These are phyloP conservation scores for Xerus inauris DNA, from an alignment of 2,113 vertebrate genomes.

Conservation along the genomic window DNA sequence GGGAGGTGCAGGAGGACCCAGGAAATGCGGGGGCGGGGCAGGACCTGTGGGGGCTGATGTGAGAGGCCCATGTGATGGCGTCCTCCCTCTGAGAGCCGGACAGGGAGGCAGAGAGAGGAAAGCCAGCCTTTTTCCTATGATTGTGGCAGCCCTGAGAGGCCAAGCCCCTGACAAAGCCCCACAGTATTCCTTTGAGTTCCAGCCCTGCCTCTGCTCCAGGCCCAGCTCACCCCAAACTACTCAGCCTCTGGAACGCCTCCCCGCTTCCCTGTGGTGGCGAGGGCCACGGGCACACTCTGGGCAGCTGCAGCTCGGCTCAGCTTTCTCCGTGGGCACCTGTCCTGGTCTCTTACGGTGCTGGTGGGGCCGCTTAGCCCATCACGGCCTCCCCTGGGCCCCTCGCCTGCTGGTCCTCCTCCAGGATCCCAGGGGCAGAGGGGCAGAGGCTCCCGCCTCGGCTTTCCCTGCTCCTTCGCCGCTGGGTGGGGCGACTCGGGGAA, in stretches of 20 bases:
- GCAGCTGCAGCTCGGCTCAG: not conserved
- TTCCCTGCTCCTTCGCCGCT: not conserved
- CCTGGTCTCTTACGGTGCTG: too few relatives aligned
- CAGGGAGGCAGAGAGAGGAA: not conserved
- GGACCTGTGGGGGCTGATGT: not conserved
- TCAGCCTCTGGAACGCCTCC: accelerated
- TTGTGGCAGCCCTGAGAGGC: too few relatives aligned
- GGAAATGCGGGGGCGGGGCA: not conserved
- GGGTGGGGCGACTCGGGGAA: not conserved
- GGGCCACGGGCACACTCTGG: not conserved
- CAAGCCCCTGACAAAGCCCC: not conserved
- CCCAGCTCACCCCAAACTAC: not conserved
- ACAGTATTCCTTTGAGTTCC: not conserved
- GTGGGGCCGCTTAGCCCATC: too few relatives aligned
- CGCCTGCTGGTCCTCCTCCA: too few relatives aligned
- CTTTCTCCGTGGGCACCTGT: not conserved
- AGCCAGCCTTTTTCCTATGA: not conserved
- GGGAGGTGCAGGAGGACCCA: too few relatives aligned
- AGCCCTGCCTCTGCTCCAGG: not conserved
- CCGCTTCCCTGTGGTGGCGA: not conserved
- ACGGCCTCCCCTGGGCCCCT: too few relatives aligned
- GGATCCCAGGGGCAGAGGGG: too few relatives aligned
- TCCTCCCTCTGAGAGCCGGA: not conserved
- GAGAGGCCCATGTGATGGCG: not conserved
- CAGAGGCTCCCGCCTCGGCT: too few relatives aligned